phyloP scores from a whole-genome alignment of 2,888 invertebrate species.

The Synanthedon andrenaeformis region DNA sequence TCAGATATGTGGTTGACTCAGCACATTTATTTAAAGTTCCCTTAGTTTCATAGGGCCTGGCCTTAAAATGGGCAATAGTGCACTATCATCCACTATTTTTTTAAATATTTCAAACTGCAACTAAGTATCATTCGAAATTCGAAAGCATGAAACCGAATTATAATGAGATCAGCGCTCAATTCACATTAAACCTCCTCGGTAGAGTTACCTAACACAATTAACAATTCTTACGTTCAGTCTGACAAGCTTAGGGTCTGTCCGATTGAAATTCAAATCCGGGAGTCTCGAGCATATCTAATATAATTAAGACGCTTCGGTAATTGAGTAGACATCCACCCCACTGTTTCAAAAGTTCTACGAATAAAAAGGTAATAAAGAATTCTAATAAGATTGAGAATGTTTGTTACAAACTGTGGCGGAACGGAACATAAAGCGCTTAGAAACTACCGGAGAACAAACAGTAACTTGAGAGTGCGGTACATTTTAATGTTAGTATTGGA shows the following conservation, averaged over 20 bases:
- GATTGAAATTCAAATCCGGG: slow-evolving; percentile 64
- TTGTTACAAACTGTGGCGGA: not conserved
- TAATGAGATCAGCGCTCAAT: slow-evolving; percentile 31
- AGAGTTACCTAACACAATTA: slow-evolving; percentile 49
- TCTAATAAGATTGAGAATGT: not conserved
- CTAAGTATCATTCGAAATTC: not conserved
- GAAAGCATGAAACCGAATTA: slow-evolving; percentile 1
- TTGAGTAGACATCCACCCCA: slow-evolving; percentile 52
- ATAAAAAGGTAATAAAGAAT: slow-evolving; percentile 7
- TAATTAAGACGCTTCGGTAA: slow-evolving; percentile 56
- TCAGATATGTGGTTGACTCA: too few species aligned
- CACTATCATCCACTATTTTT: too few species aligned
- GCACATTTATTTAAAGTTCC: too few species aligned
- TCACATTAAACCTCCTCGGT: slow-evolving; percentile 46
- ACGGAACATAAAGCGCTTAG: too few species aligned
- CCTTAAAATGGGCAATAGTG: too few species aligned
- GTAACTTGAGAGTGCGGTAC: too few species aligned
- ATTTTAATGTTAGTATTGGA: too few species aligned
- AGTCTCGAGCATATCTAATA: slow-evolving; percentile 52
- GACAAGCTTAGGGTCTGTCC: slow-evolving; percentile 32
- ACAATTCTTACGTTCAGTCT: slow-evolving; percentile 43
- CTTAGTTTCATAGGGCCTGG: too few species aligned
- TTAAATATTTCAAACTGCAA: too few species aligned
- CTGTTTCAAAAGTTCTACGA: slow-evolving; percentile 19
- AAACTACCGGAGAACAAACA: too few species aligned